These are phyloP conservation scores for Papilio polytes DNA, from an alignment of 1,140 invertebrate species.

Conservation along the genomic window DNA sequence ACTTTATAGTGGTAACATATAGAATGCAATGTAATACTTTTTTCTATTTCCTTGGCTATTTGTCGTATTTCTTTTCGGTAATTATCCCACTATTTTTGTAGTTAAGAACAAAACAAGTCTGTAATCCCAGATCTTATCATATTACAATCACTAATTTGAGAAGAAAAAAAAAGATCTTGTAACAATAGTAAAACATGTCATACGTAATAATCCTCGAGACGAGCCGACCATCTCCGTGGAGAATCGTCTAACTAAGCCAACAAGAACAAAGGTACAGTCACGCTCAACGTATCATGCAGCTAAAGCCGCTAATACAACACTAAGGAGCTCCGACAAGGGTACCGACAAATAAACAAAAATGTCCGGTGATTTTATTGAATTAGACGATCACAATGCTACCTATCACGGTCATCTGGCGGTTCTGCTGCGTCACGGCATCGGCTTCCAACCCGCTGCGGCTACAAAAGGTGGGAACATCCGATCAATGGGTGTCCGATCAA, in stretches of 20 bases:
- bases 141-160: constrained; percentile 26
- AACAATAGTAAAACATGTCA: constrained; percentile 37
- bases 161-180: constrained; percentile 19
- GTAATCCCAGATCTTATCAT: constrained; percentile 29
- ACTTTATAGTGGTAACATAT: no score
- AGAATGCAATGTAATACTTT: not conserved
- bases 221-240: constrained; percentile 38
- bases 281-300: constrained; percentile 59
- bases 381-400: constrained; percentile 76
- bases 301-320: constrained; percentile 71
- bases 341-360: constrained; percentile 81
- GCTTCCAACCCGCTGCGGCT: constrained; percentile 62
- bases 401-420: constrained; percentile 54
- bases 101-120: not conserved
- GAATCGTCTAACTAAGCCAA: constrained; percentile 47
- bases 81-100: not conserved
- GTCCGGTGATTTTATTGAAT: constrained; percentile 82
- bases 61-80: not conserved
- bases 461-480: constrained; percentile 81
- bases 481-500: constrained; percentile 79
- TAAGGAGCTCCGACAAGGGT: constrained; percentile 67
- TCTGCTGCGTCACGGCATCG: constrained; percentile 69
- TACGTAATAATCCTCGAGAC: constrained; percentile 42
- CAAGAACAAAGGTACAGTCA: constrained; percentile 69
- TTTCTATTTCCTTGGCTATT: not conserved